These are phyloP conservation scores for Psix sp. DNA, from an alignment of 1,140 invertebrate species.

Conservation along the genomic window DNA sequence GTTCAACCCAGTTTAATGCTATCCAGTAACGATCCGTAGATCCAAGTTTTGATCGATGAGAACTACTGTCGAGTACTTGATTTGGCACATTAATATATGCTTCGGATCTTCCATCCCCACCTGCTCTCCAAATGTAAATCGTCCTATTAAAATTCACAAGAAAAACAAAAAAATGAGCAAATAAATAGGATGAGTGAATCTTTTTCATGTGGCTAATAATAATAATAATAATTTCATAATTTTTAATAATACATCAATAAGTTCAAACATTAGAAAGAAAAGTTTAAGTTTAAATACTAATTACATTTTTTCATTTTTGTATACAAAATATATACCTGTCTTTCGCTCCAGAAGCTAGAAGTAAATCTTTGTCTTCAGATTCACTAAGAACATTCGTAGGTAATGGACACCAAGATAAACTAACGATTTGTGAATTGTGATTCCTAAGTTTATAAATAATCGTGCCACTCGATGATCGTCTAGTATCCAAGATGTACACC, in stretches of 20 bases:
- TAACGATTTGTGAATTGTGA: conserved; percentile 84
- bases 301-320: too few species aligned
- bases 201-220: too few species aligned
- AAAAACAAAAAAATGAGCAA: conserved; percentile 19
- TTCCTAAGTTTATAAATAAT: conserved; percentile 82
- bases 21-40: conserved; percentile 71
- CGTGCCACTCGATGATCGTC: conserved; percentile 77
- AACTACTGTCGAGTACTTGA: conserved; percentile 45
- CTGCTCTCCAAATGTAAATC: conserved; percentile 79
- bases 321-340: conserved; percentile 67
- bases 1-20: conserved; percentile 78
- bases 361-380: conserved; percentile 67
- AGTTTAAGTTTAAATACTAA: too few species aligned
- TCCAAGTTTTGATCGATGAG: conserved; percentile 63
- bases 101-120: conserved; percentile 77
- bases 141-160: conserved; percentile 47
- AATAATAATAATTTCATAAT: too few species aligned
- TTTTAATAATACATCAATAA: too few species aligned
- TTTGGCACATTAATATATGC: conserved; percentile 64
- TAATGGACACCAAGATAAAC: conserved; percentile 85
- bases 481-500: conserved; percentile 79
- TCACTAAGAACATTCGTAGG: conserved; percentile 75
- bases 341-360: conserved; percentile 78
- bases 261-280: too few species aligned
- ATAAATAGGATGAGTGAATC: too few species aligned